A percentile compares a stretch with the other conserved stretches of the same genome.
These are phyloP conservation scores for Megaceryle alcyon DNA, from an alignment of 2,797 vertebrate genomes.

Conservation along the genomic window DNA sequence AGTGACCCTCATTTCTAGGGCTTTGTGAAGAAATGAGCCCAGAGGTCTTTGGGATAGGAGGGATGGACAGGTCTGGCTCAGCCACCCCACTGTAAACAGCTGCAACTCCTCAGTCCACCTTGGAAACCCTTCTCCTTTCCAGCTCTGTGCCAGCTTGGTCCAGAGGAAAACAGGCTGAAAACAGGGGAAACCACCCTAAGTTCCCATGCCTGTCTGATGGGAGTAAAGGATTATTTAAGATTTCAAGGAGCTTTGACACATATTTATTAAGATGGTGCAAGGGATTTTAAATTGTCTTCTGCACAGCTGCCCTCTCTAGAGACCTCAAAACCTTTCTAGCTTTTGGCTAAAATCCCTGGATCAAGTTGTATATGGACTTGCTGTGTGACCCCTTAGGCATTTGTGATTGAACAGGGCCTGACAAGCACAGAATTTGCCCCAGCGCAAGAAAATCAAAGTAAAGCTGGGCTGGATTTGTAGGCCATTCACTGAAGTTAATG, in stretches of 20 bases:
- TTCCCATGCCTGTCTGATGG: not conserved
- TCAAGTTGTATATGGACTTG: not conserved
- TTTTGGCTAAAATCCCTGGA: not conserved
- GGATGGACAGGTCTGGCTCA: not conserved
- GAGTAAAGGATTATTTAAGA: not conserved
- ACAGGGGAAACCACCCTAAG: not conserved
- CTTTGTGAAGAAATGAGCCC: not conserved
- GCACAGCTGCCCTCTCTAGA: not conserved
- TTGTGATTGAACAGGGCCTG: not conserved
- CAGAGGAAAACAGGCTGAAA: not conserved
- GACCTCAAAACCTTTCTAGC: not conserved
- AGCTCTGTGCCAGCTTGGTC: not conserved
- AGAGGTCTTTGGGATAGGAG: not conserved
- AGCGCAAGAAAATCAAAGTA: not conserved
- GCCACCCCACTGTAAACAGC: not conserved
- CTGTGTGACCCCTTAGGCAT: not conserved
- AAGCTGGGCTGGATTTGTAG: not conserved
- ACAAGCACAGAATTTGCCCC: not conserved
- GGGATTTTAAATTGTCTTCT: not conserved
- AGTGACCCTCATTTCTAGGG: not conserved
- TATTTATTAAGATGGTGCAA: not conserved
- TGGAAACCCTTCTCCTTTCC: not conserved
- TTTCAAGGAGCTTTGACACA: not conserved
- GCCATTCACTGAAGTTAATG: not conserved
- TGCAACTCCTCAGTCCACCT: not conserved